phyloP scores from a whole-genome alignment of 2,888 invertebrate genomes.

The Lycocerus yunnanus region DNA sequence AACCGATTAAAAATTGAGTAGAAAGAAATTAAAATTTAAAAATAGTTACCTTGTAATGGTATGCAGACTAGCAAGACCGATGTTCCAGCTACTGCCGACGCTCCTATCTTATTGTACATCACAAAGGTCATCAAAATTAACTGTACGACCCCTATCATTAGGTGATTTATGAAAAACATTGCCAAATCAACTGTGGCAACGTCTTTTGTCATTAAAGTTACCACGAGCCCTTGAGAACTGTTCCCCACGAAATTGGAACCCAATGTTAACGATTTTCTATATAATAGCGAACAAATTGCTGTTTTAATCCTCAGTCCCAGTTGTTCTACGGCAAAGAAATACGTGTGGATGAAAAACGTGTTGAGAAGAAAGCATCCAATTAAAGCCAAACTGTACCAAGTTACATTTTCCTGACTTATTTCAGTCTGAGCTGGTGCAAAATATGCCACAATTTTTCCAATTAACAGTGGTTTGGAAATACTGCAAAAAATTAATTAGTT shows the following conservation, averaged over 20 bases:
- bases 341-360: conserved; percentile 71
- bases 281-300: conserved; percentile 73
- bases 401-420: conserved; percentile 63
- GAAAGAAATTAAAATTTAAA: not conserved
- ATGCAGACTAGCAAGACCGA: conserved; percentile 53
- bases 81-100: conserved; percentile 58
- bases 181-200: conserved; percentile 84
- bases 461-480: conserved; percentile 66
- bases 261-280: conserved; percentile 70
- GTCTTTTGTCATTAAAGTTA: conserved; percentile 72
- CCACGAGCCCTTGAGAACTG: conserved; percentile 68
- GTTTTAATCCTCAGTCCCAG: conserved; percentile 73
- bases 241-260: conserved; percentile 81
- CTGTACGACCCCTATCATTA: conserved; percentile 80
- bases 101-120: conserved; percentile 62
- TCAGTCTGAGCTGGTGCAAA: conserved; percentile 61
- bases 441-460: conserved; percentile 68
- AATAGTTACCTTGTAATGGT: conserved; percentile 46
- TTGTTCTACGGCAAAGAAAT: conserved; percentile 71
- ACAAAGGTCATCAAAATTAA: conserved; percentile 71
- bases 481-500: conserved; percentile 51
- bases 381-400: conserved; percentile 69
- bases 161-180: conserved; percentile 75
- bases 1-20: conserved; percentile 15
- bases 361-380: conserved; percentile 62